phyloP scores from a whole-genome alignment of 2,888 invertebrate species.

The Atherix ibis region DNA sequence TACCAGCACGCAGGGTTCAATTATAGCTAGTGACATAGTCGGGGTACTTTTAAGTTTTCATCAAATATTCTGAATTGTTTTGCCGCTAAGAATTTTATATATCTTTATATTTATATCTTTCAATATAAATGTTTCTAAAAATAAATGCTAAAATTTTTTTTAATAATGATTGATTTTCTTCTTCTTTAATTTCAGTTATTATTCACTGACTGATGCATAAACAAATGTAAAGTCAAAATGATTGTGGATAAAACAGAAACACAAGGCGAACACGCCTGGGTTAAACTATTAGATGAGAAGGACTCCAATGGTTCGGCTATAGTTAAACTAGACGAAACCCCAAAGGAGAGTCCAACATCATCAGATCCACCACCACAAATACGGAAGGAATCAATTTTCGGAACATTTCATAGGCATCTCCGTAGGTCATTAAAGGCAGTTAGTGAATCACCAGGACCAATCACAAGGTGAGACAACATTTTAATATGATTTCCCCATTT shows the following conservation, averaged over 20 bases:
- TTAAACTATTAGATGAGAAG: conserved; percentile 26
- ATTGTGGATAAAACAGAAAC: conserved; percentile 27
- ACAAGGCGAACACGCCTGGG: conserved; percentile 28
- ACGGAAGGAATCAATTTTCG: conserved; percentile 28
- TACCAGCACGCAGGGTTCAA: too few species aligned
- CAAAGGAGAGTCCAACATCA: conserved; percentile 21
- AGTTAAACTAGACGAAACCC: conserved; percentile 17
- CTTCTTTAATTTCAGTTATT: too few species aligned
- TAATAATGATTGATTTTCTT: too few species aligned
- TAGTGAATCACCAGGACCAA: conserved; percentile 30
- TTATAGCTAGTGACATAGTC: too few species aligned
- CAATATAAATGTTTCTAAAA: too few species aligned
- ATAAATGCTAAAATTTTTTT: too few species aligned
- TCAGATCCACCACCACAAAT: conserved; percentile 11
- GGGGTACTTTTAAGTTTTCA: too few species aligned
- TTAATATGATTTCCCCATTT: too few species aligned
- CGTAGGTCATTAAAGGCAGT: conserved; percentile 31
- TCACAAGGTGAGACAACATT: conserved; percentile 27
- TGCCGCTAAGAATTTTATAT: too few species aligned
- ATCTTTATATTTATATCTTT: too few species aligned
- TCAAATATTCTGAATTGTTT: too few species aligned
- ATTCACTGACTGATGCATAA: too few species aligned
- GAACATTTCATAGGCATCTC: conserved; percentile 30
- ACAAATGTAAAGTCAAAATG: conserved; percentile 20
- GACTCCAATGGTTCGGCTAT: conserved; percentile 22